phyloP scores from a whole-genome alignment of 2,888 invertebrate genomes.

The Morpho achilles region DNA sequence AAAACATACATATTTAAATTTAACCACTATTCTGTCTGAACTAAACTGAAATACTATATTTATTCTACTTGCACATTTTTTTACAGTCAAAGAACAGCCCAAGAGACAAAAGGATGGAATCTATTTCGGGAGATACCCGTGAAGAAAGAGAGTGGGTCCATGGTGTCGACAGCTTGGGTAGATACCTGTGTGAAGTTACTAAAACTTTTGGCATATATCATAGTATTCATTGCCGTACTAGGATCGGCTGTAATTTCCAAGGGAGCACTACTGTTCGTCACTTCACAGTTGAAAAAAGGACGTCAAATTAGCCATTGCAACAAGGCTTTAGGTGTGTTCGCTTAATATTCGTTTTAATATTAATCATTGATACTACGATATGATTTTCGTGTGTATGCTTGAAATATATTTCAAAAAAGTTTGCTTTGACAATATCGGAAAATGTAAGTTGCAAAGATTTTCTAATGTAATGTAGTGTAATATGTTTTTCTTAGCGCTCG shows the following conservation, averaged over 20 bases:
- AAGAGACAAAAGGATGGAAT: constrained; percentile 86
- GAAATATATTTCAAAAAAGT: constrained; percentile 4
- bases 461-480: neutral
- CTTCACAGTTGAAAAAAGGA: constrained; percentile 81
- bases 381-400: neutral
- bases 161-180: constrained; percentile 81
- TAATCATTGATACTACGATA: neutral
- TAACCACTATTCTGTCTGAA: no score
- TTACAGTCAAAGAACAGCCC: constrained; percentile 69
- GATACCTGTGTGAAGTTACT: constrained; percentile 80
- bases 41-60: neutral
- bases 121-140: constrained; percentile 86
- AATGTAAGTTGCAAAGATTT: neutral
- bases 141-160: constrained; percentile 83
- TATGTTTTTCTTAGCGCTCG: constrained; percentile 62
- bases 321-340: constrained; percentile 51
- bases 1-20: no score
- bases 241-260: constrained; percentile 85
- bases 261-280: constrained; percentile 85
- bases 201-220: constrained; percentile 83
- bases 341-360: neutral
- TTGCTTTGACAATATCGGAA: neutral
- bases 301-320: constrained; percentile 81
- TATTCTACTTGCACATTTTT: neutral
- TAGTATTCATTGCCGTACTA: constrained; percentile 83